Conservation (phyloP, 2,113 vertebrate species). For the Aegotheles bennettii region DNA sequence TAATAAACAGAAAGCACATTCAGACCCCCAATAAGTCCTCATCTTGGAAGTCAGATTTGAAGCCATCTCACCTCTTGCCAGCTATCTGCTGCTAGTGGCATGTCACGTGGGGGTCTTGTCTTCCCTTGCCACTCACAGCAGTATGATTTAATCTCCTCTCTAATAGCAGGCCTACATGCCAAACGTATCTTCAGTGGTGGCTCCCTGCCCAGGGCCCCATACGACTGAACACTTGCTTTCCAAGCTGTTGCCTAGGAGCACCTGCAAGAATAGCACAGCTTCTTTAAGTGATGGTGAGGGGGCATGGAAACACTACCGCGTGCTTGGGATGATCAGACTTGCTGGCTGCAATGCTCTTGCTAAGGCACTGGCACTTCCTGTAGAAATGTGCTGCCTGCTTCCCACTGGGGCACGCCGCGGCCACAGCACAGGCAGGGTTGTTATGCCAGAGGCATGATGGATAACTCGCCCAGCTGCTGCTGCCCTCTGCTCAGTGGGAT, state of each 20-base stretch:
- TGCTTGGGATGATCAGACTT: constrained; percentile 35
- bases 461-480: constrained; percentile 2
- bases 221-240: constrained; percentile 29
- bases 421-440: not conserved
- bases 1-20: too few relatives aligned
- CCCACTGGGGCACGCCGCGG: accelerated
- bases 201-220: not conserved
- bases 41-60: not conserved
- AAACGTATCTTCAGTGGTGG: not conserved
- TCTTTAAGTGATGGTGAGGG: not conserved
- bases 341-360: not conserved
- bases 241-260: not conserved
- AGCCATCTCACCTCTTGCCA: accelerated
- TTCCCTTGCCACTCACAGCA: not conserved
- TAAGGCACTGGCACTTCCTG: not conserved
- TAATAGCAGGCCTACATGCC: not conserved
- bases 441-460: not conserved
- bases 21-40: too few relatives aligned
- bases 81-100: not conserved
- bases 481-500: accelerated
- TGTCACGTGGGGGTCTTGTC: accelerated
- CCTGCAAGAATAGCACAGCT: constrained; percentile 11
- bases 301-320: not conserved
- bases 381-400: constrained; percentile 13
- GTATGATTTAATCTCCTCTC: not conserved